Evolutionary conservation across 2,888 invertebrate genomes (phyloP).

Genomic region (Sabatieria punctata): DNA sequence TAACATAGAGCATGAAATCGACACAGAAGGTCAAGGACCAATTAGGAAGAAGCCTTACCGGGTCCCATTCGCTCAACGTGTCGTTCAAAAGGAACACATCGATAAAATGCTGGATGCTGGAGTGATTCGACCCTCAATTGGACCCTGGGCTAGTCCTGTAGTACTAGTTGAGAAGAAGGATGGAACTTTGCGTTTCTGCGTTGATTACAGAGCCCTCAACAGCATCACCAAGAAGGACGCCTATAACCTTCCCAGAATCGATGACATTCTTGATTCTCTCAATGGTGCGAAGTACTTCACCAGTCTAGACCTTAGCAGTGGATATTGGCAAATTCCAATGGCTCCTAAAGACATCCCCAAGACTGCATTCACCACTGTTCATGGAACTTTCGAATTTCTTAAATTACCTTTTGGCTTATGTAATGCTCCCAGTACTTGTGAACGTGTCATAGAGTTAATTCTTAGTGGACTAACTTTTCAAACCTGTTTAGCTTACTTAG

Average conservation of each 20-base stretch:
- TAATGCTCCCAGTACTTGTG: conserved; percentile 16
- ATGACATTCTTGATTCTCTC: conserved; percentile 9
- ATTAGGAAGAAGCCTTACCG: too few species aligned
- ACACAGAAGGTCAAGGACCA: too few species aligned
- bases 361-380: conserved; percentile 14
- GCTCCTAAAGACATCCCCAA: conserved; percentile 11
- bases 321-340: conserved; percentile 14
- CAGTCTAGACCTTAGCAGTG: conserved; percentile 11
- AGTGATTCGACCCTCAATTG: conserved; percentile 15
- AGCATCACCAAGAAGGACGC: conserved; percentile 9
- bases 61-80: too few species aligned
- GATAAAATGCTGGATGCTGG: neutral
- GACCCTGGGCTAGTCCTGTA: conserved; percentile 27
- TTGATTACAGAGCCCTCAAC: conserved; percentile 16
- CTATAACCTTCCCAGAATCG: conserved; percentile 9
- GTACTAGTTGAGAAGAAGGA: conserved; percentile 28
- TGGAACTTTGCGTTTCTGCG: conserved; percentile 14
- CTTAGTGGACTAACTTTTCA: too few species aligned
- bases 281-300: conserved; percentile 9
- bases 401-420: conserved; percentile 19
- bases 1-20: too few species aligned
- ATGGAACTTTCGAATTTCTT: conserved; percentile 17
- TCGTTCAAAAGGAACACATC: neutral
- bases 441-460: conserved; percentile 19
- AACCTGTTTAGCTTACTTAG: too few species aligned